Evolutionary conservation across 1,140 invertebrate species (phyloP).

Genomic region (Drepana arcuata): DNA sequence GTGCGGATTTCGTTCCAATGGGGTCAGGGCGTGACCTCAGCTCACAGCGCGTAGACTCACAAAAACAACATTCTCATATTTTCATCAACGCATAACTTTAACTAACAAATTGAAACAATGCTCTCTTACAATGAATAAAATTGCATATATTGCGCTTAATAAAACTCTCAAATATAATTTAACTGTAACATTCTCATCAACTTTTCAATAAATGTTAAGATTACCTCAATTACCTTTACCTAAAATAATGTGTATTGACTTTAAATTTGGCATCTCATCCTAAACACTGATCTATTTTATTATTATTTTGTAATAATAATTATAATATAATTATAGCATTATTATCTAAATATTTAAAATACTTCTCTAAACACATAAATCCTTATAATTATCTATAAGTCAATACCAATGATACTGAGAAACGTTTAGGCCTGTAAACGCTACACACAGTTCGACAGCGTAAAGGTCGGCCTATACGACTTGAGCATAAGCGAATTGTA

Average conservation of each 20-base stretch:
- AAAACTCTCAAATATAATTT: conserved; percentile 72
- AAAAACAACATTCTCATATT: conserved; percentile 53
- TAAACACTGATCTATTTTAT: conserved; percentile 65
- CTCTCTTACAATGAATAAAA: conserved; percentile 67
- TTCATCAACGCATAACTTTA: conserved; percentile 68
- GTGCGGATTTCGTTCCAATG: neutral
- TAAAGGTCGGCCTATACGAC: conserved; percentile 16
- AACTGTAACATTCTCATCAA: conserved; percentile 71
- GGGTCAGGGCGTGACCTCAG: neutral
- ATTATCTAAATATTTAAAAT: conserved; percentile 70
- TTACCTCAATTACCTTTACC: conserved; percentile 69
- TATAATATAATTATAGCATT: no score
- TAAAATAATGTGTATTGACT: conserved; percentile 72
- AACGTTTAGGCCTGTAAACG: conserved; percentile 63
- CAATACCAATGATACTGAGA: conserved; percentile 61
- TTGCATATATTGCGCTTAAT: conserved; percentile 65
- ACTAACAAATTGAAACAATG: conserved; percentile 70
- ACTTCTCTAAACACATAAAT: conserved; percentile 71
- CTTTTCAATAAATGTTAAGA: conserved; percentile 69
- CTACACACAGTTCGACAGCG: conserved; percentile 37
- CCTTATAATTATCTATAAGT: conserved; percentile 67
- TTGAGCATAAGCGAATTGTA: conserved; percentile 35
- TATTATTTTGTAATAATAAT: conserved; percentile 44
- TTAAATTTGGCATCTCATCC: conserved; percentile 70
- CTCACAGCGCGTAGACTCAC: neutral